Percentiles rank a stretch among this genome's conserved stretches.
These are phyloP conservation scores for Sturnus vulgaris DNA, from an alignment of 2,113 vertebrate species.

Conservation along the genomic window DNA sequence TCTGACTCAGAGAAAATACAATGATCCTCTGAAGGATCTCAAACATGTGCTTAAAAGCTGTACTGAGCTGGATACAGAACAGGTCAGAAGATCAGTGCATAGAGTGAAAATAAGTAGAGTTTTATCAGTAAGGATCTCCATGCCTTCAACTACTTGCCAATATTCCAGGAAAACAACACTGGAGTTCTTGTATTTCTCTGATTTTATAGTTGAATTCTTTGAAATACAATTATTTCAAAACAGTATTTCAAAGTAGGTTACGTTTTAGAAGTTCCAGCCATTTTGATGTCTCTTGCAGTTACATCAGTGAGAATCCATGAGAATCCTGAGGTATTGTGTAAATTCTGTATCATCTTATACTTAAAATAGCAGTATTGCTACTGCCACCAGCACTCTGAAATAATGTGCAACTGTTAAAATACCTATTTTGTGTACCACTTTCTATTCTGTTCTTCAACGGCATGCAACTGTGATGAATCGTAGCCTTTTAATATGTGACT, in stretches of 20 bases:
- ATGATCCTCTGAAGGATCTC: not conserved
- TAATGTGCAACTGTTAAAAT: not conserved
- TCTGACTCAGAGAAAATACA: not conserved
- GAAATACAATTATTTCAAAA: not conserved
- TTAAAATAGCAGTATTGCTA: not conserved
- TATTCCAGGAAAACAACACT: not conserved
- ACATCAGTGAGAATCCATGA: not conserved
- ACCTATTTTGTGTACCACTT: not conserved
- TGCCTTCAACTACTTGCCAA: not conserved
- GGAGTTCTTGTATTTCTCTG: not conserved
- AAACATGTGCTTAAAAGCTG: not conserved
- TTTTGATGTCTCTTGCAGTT: not conserved
- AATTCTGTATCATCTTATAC: not conserved
- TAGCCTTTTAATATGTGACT: not conserved
- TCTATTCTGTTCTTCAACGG: not conserved
- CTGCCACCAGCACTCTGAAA: slow-evolving; percentile 43
- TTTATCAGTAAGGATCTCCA: not conserved
- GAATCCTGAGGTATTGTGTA: not conserved
- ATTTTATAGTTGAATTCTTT: not conserved
- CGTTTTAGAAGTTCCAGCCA: not conserved
- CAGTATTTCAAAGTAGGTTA: not conserved
- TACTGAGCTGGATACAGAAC: not conserved
- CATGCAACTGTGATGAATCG: not conserved
- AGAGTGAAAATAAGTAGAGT: not conserved
- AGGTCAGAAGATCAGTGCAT: not conserved